phyloP scores from a whole-genome alignment of 2,888 invertebrate species.

The Spilarctia lutea region DNA sequence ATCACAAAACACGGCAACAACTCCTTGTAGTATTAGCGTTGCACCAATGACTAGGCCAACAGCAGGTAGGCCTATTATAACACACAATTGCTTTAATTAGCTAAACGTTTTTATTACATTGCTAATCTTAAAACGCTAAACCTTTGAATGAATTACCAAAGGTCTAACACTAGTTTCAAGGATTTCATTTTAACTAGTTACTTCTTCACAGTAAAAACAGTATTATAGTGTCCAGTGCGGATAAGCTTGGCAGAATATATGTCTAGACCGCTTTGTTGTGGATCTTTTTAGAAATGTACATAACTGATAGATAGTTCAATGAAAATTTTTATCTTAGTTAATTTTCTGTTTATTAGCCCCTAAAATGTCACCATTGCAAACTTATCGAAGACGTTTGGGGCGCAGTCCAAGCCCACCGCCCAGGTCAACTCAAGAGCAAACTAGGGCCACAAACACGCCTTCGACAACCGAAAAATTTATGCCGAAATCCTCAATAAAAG shows the following conservation, averaged over 20 bases:
- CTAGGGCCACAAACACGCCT: slow-evolving; percentile 74
- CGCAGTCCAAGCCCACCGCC: slow-evolving; percentile 78
- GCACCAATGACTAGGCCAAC: not conserved
- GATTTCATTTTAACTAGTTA: not conserved
- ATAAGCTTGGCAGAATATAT: not conserved
- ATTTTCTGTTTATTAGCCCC: slow-evolving; percentile 38
- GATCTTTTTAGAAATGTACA: not conserved
- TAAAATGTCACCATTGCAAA: slow-evolving; percentile 49
- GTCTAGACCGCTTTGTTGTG: not conserved
- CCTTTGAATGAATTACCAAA: not conserved
- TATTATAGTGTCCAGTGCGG: not conserved
- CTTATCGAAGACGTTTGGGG: slow-evolving; percentile 71
- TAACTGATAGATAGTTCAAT: not conserved
- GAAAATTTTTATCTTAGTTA: not conserved
- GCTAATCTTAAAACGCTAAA: not conserved
- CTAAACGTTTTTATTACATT: not conserved
- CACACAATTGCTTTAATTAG: not conserved
- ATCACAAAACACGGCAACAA: not conserved
- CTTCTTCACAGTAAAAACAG: not conserved
- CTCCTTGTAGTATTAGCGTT: not conserved
- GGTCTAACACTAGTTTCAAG: not conserved
- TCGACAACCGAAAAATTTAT: slow-evolving; percentile 49
- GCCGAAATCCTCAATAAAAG: slow-evolving; percentile 59
- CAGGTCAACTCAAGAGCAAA: slow-evolving; percentile 59
- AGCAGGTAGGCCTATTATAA: slow-evolving; percentile 6